Evolutionary conservation across 2,888 invertebrate genomes (phyloP).

Genomic region (Hermodice carunculata): DNA sequence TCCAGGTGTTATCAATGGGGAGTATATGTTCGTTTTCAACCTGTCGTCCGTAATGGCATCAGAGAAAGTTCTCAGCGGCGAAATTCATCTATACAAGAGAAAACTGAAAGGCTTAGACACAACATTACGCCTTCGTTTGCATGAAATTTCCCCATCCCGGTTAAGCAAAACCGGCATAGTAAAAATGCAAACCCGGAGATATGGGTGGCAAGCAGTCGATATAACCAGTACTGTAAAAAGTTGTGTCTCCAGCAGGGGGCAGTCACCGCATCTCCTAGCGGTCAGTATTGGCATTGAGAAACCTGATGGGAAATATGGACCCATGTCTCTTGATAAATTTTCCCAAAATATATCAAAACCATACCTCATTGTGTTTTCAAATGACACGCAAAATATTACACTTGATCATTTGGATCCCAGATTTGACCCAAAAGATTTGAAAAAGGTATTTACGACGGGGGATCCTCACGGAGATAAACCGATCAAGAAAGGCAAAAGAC

Average conservation of each 20-base stretch:
- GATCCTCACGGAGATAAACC: neutral
- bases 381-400: constrained; percentile 60
- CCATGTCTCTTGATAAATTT: constrained; percentile 54
- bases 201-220: constrained; percentile 66
- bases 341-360: constrained; percentile 60
- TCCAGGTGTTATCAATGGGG: constrained; percentile 65
- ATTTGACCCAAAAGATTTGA: constrained; percentile 18
- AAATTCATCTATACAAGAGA: constrained; percentile 65
- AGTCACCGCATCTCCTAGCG: constrained; percentile 54
- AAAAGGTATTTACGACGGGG: constrained; percentile 3
- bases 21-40: constrained; percentile 69
- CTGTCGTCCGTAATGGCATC: constrained; percentile 61
- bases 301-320: constrained; percentile 8
- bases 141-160: constrained; percentile 54
- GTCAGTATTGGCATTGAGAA: constrained; percentile 54
- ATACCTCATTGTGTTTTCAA: constrained; percentile 67
- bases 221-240: constrained; percentile 57
- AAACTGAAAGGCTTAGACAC: neutral
- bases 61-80: constrained; percentile 65
- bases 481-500: neutral
- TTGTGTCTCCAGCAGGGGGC: constrained; percentile 49
- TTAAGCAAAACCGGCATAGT: constrained; percentile 48
- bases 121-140: constrained; percentile 49
- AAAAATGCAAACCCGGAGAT: constrained; percentile 38
- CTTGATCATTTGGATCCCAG: constrained; percentile 45